Evolutionary conservation across 2,113 vertebrate species (phyloP).

Genomic region (Caloenas nicobarica): DNA sequence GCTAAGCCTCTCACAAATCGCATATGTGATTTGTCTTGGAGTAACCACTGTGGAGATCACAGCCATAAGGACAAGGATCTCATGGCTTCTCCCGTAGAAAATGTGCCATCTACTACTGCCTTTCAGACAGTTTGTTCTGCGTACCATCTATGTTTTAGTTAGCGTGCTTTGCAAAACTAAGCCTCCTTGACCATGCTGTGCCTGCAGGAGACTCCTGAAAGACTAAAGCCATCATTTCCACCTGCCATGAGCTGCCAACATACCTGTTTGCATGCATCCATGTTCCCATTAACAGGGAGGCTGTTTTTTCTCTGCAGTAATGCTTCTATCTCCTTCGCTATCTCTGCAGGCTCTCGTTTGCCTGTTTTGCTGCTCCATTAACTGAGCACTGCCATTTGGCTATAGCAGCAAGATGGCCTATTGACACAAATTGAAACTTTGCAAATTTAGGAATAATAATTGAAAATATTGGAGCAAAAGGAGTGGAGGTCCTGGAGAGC

Average conservation of each 20-base stretch:
- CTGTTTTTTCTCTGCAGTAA: neutral
- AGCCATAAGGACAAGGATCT: neutral
- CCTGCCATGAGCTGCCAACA: neutral
- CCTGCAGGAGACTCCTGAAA: neutral
- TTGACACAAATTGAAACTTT: neutral
- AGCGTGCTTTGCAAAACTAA: neutral
- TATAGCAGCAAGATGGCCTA: neutral
- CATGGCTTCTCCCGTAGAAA: neutral
- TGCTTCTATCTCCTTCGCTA: neutral
- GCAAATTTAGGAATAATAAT: neutral
- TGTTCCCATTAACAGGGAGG: rapidly evolving
- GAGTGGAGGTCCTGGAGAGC: neutral
- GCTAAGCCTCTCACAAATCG: neutral
- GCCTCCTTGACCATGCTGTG: neutral
- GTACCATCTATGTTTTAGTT: neutral
- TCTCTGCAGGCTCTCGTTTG: neutral
- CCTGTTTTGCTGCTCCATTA: neutral
- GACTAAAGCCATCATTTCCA: neutral
- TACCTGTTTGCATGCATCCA: neutral
- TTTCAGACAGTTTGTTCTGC: neutral
- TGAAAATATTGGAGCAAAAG: neutral
- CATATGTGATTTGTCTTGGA: neutral
- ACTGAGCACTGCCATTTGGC: neutral
- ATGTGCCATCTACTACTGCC: neutral
- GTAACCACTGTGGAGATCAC: neutral